A percentile compares a stretch with the other conserved stretches of the same genome.
Evolutionary conservation across 2,888 invertebrate genomes (phyloP).

Genomic region (Oscheius myriophilus): DNA sequence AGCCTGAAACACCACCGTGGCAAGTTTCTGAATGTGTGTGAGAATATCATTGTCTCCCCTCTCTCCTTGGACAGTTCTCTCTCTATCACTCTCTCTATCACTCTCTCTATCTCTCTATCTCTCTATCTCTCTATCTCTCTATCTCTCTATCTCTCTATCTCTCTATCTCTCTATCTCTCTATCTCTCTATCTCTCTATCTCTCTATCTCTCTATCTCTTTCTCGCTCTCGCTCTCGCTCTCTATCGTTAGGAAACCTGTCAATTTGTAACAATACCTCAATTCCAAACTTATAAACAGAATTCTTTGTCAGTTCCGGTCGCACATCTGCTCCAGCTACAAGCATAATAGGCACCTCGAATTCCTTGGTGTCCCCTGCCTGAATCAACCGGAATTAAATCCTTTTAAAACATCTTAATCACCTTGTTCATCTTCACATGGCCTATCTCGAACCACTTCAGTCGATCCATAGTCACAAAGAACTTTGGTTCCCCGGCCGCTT

Average conservation of each 20-base stretch:
- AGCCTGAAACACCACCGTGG: no score
- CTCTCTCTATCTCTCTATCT: no score
- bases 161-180: no score
- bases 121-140: no score
- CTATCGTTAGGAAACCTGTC: neutral
- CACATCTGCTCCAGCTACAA: neutral
- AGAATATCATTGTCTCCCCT: neutral
- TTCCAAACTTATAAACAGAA: slow-evolving; percentile 19
- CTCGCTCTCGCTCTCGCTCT: no score
- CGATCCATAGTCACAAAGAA: slow-evolving; percentile 49
- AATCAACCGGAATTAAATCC: neutral
- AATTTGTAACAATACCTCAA: slow-evolving; percentile 9
- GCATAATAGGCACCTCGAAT: slow-evolving; percentile 13
- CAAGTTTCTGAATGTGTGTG: no score
- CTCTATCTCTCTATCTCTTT: no score
- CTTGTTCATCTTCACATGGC: slow-evolving; percentile 39
- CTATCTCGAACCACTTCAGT: slow-evolving; percentile 53
- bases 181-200: no score
- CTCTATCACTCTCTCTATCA: no score
- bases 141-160: no score
- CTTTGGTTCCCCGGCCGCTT: slow-evolving; percentile 21
- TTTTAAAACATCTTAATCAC: slow-evolving; percentile 21
- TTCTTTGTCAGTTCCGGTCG: slow-evolving; percentile 16
- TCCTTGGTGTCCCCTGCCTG: slow-evolving; percentile 8
- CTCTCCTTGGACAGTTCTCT: no score